Percentiles rank a stretch among this genome's conserved stretches.
Evolutionary conservation across 2,797 vertebrate species (phyloP).

Genomic region (Astyanax mexicanus): DNA sequence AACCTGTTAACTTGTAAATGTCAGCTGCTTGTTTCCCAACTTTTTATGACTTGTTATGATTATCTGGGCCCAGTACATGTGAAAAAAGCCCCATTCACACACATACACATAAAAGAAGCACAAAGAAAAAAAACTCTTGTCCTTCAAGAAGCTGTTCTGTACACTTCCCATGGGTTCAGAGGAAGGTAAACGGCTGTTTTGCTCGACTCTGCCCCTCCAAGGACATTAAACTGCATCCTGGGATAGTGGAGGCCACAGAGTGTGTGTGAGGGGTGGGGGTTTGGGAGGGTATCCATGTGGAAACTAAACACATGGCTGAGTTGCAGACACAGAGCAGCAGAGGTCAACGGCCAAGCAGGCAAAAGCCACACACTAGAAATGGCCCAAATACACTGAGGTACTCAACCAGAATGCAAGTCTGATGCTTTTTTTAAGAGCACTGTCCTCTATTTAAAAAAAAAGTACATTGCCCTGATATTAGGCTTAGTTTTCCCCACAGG

Average conservation of each 20-base stretch:
- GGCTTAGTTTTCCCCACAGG: not conserved
- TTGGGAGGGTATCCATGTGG: conserved; percentile 44
- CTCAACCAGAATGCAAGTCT: conserved; percentile 12
- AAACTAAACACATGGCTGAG: conserved; percentile 51
- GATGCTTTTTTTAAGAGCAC: not conserved
- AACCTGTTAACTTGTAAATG: conserved; percentile 25
- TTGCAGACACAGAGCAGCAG: conserved; percentile 43
- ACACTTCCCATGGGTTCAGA: conserved; percentile 70
- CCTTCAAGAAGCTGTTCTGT: conserved; percentile 20
- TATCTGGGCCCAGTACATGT: not conserved
- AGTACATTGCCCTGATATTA: not conserved
- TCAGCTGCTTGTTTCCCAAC: conserved; percentile 4
- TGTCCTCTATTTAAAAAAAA: not conserved
- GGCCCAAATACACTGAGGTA: conserved; percentile 34
- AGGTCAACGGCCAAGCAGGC: conserved; percentile 46
- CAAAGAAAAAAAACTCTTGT: conserved; percentile 5
- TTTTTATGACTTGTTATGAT: not conserved
- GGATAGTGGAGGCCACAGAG: conserved; percentile 66
- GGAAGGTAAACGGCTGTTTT: conserved; percentile 74
- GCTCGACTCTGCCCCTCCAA: conserved; percentile 75
- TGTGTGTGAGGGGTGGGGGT: conserved; percentile 46
- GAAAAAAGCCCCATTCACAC: conserved; percentile 22
- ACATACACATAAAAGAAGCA: conserved; percentile 40
- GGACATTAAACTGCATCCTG: conserved; percentile 74
- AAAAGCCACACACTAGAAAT: conserved; percentile 35